Percentiles rank a stretch among this genome's conserved stretches.
These are phyloP conservation scores for Sprattus sprattus DNA, from an alignment of 2,113 vertebrate species.

Conservation along the genomic window DNA sequence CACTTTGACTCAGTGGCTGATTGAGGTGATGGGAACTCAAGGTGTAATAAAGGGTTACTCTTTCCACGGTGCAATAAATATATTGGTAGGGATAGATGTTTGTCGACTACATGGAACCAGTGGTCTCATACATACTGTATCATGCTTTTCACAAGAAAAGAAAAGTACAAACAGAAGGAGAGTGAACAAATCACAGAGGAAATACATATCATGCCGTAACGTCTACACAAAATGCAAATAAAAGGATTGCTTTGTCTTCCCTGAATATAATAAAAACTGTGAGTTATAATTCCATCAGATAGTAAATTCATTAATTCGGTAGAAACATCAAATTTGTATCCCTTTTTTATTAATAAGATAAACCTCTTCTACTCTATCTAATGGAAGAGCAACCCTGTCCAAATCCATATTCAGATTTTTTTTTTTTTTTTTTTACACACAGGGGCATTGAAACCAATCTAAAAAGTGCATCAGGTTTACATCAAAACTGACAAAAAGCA, in stretches of 20 bases:
- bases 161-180: slow-evolving; percentile 53
- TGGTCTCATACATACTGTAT: slow-evolving; percentile 44
- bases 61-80: slow-evolving; percentile 15
- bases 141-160: slow-evolving; percentile 67
- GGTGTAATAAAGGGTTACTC: neutral
- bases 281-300: slow-evolving; percentile 44
- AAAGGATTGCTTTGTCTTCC: slow-evolving; percentile 59
- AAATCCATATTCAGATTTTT: slow-evolving; percentile 26
- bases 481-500: slow-evolving; percentile 66
- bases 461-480: slow-evolving; percentile 74
- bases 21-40: neutral
- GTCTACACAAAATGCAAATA: slow-evolving; percentile 58
- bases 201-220: slow-evolving; percentile 71
- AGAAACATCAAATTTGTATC: slow-evolving; percentile 57
- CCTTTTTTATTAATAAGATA: slow-evolving; percentile 55
- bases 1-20: neutral
- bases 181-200: slow-evolving; percentile 64
- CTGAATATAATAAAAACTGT: slow-evolving; percentile 57
- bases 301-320: slow-evolving; percentile 53
- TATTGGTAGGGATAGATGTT: slow-evolving; percentile 35
- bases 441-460: slow-evolving; percentile 56
- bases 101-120: slow-evolving; percentile 34
- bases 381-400: slow-evolving; percentile 52
- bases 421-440: slow-evolving; percentile 43
- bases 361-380: slow-evolving; percentile 50